Evolutionary conservation across 2,113 vertebrate genomes (phyloP).

Genomic region (Tragelaphus buxtoni): DNA sequence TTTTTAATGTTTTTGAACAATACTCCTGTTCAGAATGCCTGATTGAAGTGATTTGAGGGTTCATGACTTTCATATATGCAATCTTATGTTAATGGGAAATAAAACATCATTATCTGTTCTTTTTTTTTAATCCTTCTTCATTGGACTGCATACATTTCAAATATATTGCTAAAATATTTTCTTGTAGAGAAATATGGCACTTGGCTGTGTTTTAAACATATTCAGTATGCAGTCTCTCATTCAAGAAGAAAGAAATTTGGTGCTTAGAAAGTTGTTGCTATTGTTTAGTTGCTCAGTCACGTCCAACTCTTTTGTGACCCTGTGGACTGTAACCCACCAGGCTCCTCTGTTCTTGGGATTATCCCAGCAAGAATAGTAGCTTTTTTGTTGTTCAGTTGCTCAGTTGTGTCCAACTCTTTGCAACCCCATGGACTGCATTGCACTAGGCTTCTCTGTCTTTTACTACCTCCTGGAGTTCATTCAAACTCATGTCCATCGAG

Average conservation of each 20-base stretch:
- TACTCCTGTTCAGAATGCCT: background rate
- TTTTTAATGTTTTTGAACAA: background rate
- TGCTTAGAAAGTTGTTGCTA: background rate
- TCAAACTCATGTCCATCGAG: background rate
- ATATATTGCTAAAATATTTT: background rate
- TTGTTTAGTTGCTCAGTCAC: background rate
- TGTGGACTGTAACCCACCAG: background rate
- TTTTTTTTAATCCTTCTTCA: background rate
- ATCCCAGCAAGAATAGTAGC: background rate
- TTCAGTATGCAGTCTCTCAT: background rate
- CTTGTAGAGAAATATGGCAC: background rate
- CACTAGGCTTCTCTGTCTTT: background rate
- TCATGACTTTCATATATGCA: background rate
- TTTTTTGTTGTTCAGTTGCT: background rate
- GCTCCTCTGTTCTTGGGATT: background rate
- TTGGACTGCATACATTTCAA: background rate
- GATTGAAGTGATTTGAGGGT: background rate
- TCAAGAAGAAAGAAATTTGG: background rate
- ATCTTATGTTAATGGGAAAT: background rate
- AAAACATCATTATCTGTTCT: background rate
- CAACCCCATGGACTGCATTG: background rate
- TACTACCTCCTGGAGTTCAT: background rate
- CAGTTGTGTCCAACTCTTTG: background rate
- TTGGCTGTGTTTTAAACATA: background rate
- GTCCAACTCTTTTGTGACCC: background rate